Evolutionary conservation across 1,140 invertebrate species (phyloP).

Genomic region (Leptinotarsa defecta): DNA sequence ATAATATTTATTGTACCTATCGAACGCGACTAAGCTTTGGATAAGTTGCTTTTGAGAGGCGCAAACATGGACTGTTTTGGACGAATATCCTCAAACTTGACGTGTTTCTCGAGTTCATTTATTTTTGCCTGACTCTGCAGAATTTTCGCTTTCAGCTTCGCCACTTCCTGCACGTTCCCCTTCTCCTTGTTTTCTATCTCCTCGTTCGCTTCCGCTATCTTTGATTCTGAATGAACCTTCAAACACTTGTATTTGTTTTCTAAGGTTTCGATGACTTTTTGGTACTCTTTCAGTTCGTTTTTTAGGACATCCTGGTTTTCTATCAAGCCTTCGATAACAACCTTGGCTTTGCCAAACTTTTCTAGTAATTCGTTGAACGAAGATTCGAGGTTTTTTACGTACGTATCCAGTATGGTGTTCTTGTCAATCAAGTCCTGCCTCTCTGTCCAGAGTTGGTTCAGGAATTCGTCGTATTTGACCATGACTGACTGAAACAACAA

Average conservation of each 20-base stretch:
- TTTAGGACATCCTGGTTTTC: constrained; percentile 43
- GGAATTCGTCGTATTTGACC: constrained; percentile 38
- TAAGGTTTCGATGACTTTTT: constrained; percentile 36
- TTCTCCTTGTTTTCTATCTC: constrained; percentile 31
- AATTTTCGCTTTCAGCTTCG: constrained; percentile 40
- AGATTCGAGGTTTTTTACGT: constrained; percentile 38
- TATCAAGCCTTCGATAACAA: constrained; percentile 41
- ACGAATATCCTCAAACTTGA: constrained; percentile 26
- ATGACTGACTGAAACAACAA: constrained; percentile 31
- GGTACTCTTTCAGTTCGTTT: constrained; percentile 43
- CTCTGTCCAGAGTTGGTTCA: constrained; percentile 39
- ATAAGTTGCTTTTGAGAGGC: constrained; percentile 27
- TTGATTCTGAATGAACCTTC: constrained; percentile 34
- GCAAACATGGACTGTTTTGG: constrained; percentile 23
- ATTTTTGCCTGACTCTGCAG: constrained; percentile 37
- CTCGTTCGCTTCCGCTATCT: constrained; percentile 38
- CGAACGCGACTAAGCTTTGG: neutral
- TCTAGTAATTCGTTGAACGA: constrained; percentile 46
- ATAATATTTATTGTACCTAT: too few relatives aligned
- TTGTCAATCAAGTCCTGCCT: constrained; percentile 30
- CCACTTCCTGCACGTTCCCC: constrained; percentile 32
- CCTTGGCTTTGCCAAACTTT: constrained; percentile 49
- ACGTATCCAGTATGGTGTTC: constrained; percentile 23
- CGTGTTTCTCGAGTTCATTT: constrained; percentile 34
- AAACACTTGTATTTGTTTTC: constrained; percentile 39